Base-by-base conservation (phyloP, 30 jellyfish, hydroid and myxozoan genomes). In the Aurelia sp. region DNA sequence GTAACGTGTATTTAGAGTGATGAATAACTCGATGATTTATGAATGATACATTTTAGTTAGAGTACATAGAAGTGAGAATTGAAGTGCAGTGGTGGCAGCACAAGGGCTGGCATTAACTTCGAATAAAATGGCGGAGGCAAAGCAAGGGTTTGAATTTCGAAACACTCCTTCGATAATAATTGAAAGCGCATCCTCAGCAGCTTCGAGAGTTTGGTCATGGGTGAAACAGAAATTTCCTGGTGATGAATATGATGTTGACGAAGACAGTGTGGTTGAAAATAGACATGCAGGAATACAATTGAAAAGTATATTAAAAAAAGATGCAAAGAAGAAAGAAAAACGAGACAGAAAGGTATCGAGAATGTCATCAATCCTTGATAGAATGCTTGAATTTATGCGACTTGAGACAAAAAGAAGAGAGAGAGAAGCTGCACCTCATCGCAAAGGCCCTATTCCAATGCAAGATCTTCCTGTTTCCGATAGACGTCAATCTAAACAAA, bases 361-460 rank as follows among this genome's bases (percentile, higher is more conserved):
- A 4, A n/a, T 18, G 33, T 18, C 23, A 59, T 8, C 13, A 4
- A 3, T 59, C 23, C 69, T 21, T 18, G 33, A 59, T 7, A 12
- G 16, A 59, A 18, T 40, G 65, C n/a, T 60, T 17, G 48, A 60
- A 1, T 13, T 76, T 0, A 76, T 21, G 41, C 23, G 62, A 18
- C 18, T 4, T 18, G 33, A 76, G 50, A 61, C 66, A 10, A 76
- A 60, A 21, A 70, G 77, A 16, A 76, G 87, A 17, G 87, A 76
- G 57, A 18, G 72, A 18, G 22, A 58, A 35, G 66, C 40, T 9
- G 77, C 67, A 6, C 40, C 48, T 2, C 33, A 60, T 48, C 86
- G 96, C 1, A 67, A 69, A 48, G 96, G 96, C 23, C 96, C 96
- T 11, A 67, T 76, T 15, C 91, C 96, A 15, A 76, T 64, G 30